Evolutionary conservation across 1,140 invertebrate species (phyloP).

Genomic region (Macrobrachium rosenbergii): DNA sequence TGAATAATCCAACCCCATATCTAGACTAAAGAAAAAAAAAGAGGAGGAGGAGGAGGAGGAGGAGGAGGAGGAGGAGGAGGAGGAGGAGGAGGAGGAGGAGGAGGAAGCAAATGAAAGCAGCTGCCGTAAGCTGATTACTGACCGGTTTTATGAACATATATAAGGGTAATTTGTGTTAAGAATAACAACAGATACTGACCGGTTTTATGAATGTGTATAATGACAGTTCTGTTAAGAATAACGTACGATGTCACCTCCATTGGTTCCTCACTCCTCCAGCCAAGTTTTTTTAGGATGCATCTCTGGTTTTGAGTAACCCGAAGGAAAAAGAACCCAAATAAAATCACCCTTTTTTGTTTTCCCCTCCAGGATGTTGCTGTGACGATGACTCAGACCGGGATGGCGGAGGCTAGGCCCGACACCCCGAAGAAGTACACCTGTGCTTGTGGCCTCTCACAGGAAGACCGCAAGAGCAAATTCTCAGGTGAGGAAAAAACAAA

Average conservation of each 20-base stretch:
- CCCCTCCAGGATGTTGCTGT: conserved; percentile 24
- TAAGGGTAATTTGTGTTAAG: too few relatives aligned
- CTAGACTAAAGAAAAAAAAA: too few relatives aligned
- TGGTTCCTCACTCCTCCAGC: not conserved
- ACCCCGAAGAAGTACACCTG: conserved; percentile 51
- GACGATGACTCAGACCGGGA: conserved; percentile 18
- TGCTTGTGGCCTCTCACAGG: conserved; percentile 43
- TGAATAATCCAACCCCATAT: too few relatives aligned
- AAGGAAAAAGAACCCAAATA: too few relatives aligned
- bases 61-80: too few relatives aligned
- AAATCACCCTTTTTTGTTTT: not conserved
- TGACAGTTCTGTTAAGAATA: not conserved
- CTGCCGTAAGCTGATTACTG: too few relatives aligned
- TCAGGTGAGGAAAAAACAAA: conserved; percentile 37
- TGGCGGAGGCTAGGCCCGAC: conserved; percentile 43
- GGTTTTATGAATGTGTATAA: too few relatives aligned
- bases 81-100: too few relatives aligned
- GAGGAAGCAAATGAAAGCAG: too few relatives aligned
- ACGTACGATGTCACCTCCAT: not conserved
- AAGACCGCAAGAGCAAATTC: conserved; percentile 51
- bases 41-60: too few relatives aligned
- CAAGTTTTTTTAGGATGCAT: not conserved
- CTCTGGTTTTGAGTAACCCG: not conserved
- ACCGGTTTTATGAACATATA: too few relatives aligned
- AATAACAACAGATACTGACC: too few relatives aligned